These are phyloP conservation scores for Acanthosepion pharaonis DNA, from an alignment of 2,888 invertebrate species.

Conservation along the genomic window DNA sequence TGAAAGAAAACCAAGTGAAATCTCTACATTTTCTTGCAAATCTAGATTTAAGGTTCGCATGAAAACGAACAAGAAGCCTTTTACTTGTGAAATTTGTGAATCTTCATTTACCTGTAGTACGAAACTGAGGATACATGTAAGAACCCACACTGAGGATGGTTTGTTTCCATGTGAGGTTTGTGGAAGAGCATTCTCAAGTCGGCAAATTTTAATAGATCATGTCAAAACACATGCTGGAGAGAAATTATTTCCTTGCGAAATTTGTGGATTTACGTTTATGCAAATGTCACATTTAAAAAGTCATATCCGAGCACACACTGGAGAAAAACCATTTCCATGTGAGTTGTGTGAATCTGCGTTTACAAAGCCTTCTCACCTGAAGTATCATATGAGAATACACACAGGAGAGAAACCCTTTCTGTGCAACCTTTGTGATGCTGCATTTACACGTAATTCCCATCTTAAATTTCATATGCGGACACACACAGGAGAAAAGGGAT, in stretches of 20 bases:
- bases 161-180: neutral
- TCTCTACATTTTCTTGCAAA: neutral
- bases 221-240: conserved; percentile 1
- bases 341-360: neutral
- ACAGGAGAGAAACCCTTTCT: neutral
- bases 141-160: neutral
- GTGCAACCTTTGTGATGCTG: neutral
- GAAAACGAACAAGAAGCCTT: neutral
- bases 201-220: neutral
- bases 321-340: conserved; percentile 33
- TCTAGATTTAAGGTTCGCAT: neutral
- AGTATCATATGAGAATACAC: neutral
- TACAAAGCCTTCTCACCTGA: neutral
- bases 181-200: neutral
- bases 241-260: conserved; percentile 34
- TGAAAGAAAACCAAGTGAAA: neutral
- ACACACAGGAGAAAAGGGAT: conserved; percentile 20
- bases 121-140: neutral
- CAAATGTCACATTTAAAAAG: neutral
- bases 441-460: neutral
- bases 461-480: conserved; percentile 10
- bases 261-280: neutral
- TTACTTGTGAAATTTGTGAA: neutral
- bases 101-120: neutral
- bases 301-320: neutral